phyloP scores from a whole-genome alignment of 2,797 vertebrate genomes.

The Chelmon rostratus region DNA sequence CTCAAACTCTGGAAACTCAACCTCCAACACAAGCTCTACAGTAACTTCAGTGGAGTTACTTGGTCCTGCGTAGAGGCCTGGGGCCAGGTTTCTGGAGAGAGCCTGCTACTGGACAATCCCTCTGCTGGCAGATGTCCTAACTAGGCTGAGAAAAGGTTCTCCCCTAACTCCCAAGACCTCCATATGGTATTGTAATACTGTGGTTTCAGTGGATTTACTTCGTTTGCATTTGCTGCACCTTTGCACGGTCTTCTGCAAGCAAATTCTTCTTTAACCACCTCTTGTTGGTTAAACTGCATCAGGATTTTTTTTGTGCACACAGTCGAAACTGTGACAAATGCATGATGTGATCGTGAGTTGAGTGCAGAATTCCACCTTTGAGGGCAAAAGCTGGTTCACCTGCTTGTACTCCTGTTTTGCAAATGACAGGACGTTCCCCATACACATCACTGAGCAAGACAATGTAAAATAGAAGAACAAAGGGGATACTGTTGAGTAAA shows the following conservation, averaged over 20 bases:
- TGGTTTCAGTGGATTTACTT: neutral
- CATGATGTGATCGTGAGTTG: neutral
- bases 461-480: constrained; percentile 34
- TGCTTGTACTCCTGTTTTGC: constrained; percentile 23
- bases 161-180: neutral
- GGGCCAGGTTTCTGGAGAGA: constrained; percentile 47
- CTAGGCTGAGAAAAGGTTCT: constrained; percentile 13
- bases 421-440: constrained; percentile 2
- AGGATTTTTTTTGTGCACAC: neutral
- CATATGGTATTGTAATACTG: constrained; percentile 16
- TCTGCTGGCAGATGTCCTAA: constrained; percentile 43
- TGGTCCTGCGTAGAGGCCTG: constrained; percentile 51
- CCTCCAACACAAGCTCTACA: constrained; percentile 52
- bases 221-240: neutral
- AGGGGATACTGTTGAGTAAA: constrained; percentile 33
- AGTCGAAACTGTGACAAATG: neutral
- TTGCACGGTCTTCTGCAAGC: constrained; percentile 1
- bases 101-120: constrained; percentile 52
- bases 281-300: neutral
- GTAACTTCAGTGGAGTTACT: constrained; percentile 68
- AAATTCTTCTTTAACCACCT: neutral
- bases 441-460: constrained; percentile 9
- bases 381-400: neutral
- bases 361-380: constrained; percentile 1
- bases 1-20: constrained; percentile 82